These are phyloP conservation scores for Oxycera nigricornis DNA, from an alignment of 2,888 invertebrate species.

Conservation along the genomic window DNA sequence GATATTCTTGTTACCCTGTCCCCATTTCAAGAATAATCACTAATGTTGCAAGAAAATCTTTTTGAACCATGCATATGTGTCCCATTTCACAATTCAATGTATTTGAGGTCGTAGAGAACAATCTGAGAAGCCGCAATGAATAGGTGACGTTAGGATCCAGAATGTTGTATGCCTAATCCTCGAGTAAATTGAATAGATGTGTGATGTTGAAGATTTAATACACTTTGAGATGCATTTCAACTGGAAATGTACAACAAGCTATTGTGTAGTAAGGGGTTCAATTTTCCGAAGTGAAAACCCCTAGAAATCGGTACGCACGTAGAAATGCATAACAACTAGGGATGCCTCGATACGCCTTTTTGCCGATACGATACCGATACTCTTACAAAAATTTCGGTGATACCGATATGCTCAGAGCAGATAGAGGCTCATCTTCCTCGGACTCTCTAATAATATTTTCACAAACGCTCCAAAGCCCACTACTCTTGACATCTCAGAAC, in stretches of 20 bases:
- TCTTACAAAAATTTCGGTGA: too few relatives aligned
- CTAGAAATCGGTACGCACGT: too few relatives aligned
- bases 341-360: too few relatives aligned
- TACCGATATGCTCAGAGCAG: too few relatives aligned
- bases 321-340: too few relatives aligned
- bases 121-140: background rate
- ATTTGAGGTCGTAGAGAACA: background rate
- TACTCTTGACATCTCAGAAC: too few relatives aligned
- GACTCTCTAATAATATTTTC: too few relatives aligned
- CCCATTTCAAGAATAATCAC: background rate
- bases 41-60: background rate
- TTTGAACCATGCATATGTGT: background rate
- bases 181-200: background rate
- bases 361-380: too few relatives aligned
- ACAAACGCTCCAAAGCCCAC: too few relatives aligned
- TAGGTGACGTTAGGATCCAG: background rate
- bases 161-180: conserved; percentile 5
- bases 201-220: background rate
- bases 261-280: background rate
- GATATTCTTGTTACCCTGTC: background rate
- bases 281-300: too few relatives aligned
- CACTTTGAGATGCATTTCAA: background rate
- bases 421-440: too few relatives aligned
- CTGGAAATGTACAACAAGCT: background rate
- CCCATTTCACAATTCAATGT: background rate